Conservation (phyloP, 2,888 invertebrate genomes). For the Lamproptera curius region DNA sequence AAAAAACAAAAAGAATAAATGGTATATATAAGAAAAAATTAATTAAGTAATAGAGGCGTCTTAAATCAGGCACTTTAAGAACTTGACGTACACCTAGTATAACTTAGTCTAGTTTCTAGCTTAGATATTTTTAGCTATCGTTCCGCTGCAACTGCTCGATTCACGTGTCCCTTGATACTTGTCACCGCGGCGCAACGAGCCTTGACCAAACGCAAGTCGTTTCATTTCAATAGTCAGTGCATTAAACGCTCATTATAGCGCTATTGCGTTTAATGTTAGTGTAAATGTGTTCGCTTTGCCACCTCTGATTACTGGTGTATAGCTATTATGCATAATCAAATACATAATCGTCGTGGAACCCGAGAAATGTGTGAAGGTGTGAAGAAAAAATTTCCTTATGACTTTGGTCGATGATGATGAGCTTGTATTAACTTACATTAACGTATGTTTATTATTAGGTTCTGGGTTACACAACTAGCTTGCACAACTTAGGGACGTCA, state of each 20-base stretch:
- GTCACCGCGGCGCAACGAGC: constrained; percentile 8
- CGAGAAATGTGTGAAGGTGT: background rate
- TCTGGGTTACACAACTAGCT: too few species aligned
- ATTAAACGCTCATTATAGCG: constrained; percentile 11
- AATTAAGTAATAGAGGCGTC: background rate
- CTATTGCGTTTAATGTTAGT: constrained; percentile 10
- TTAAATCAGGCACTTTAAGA: background rate
- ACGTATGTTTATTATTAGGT: too few species aligned
- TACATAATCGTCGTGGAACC: background rate
- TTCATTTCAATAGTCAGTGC: constrained; percentile 15
- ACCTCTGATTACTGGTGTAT: background rate
- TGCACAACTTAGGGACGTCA: too few species aligned
- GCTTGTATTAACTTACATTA: too few species aligned
- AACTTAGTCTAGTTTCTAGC: background rate
- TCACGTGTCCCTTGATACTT: constrained; percentile 17
- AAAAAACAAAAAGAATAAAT: background rate
- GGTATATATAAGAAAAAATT: background rate
- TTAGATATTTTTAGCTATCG: constrained; percentile 6
- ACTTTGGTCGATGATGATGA: too few species aligned
- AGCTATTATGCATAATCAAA: too few species aligned
- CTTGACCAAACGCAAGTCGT: constrained; percentile 15
- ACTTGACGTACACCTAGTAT: background rate
- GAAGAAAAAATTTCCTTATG: constrained; percentile 3
- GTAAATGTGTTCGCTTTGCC: constrained; percentile 12
- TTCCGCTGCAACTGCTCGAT: constrained; percentile 10